Evolutionary conservation across 2,113 vertebrate species (phyloP).

Genomic region (Agelaius tricolor): DNA sequence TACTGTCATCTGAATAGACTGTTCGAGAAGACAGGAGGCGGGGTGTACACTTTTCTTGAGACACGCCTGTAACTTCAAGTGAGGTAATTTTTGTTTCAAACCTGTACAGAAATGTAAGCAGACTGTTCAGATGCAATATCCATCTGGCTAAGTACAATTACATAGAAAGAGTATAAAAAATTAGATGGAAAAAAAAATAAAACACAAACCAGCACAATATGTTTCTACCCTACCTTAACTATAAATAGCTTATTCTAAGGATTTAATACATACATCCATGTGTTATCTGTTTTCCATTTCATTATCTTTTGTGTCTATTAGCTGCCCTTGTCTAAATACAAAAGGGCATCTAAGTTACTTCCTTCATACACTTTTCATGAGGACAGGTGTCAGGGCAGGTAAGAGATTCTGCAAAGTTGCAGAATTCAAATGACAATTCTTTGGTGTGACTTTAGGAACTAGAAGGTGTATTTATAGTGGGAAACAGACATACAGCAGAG

Average conservation of each 20-base stretch:
- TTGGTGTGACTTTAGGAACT: neutral
- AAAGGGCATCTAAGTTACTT: neutral
- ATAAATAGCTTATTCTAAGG: neutral
- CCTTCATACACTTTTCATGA: neutral
- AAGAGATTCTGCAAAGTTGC: neutral
- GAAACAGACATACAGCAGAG: neutral
- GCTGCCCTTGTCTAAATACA: neutral
- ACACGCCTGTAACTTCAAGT: slow-evolving; percentile 88
- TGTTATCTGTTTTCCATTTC: neutral
- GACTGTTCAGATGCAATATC: neutral
- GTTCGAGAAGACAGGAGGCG: slow-evolving; percentile 85
- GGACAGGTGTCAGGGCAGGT: neutral
- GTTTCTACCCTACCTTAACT: neutral
- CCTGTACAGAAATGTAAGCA: slow-evolving; percentile 67
- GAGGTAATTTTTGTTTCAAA: slow-evolving; percentile 84
- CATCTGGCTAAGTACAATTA: neutral
- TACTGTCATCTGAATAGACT: slow-evolving; percentile 68
- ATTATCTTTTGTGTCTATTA: neutral
- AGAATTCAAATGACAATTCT: neutral
- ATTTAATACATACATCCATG: neutral
- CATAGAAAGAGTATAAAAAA: neutral
- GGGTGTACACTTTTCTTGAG: slow-evolving; percentile 74
- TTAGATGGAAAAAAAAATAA: neutral
- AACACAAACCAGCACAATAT: neutral
- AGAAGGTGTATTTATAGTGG: neutral